These are phyloP conservation scores for Apolygus lucorum DNA, from an alignment of 1,140 invertebrate species.

Conservation along the genomic window DNA sequence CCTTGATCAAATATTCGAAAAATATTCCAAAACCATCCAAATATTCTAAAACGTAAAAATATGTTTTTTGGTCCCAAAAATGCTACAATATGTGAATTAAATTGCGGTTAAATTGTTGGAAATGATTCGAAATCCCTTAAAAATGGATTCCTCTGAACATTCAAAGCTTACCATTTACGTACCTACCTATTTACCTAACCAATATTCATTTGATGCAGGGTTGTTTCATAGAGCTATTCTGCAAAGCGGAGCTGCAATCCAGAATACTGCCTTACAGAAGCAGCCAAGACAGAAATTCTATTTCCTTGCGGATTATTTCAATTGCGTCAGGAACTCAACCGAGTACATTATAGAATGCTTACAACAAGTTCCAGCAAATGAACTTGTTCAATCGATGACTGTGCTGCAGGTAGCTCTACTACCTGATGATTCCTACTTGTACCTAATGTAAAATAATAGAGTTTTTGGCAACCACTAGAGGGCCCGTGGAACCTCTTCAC, in stretches of 20 bases:
- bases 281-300: conserved; percentile 56
- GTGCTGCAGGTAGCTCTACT: conserved; percentile 46
- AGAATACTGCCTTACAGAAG: conserved; percentile 59
- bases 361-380: conserved; percentile 48
- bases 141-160: too few relatives aligned
- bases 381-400: conserved; percentile 41
- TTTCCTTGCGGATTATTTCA: conserved; percentile 53
- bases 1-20: too few relatives aligned
- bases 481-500: too few relatives aligned
- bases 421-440: not conserved
- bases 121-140: too few relatives aligned
- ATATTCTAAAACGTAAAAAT: too few relatives aligned
- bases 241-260: conserved; percentile 63
- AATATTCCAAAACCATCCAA: too few relatives aligned
- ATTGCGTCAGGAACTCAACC: conserved; percentile 51
- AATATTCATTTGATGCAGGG: conserved; percentile 37
- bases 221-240: conserved; percentile 63
- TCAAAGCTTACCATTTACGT: too few relatives aligned
- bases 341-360: conserved; percentile 60
- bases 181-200: conserved; percentile 32
- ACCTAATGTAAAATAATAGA: too few relatives aligned
- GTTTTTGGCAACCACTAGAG: too few relatives aligned
- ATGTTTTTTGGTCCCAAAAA: too few relatives aligned
- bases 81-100: too few relatives aligned
- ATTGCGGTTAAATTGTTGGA: too few relatives aligned